Percentiles rank a stretch among this genome's conserved stretches.
phyloP scores from a whole-genome alignment of 2,888 invertebrate species.

The Caenorhabditis angaria region DNA sequence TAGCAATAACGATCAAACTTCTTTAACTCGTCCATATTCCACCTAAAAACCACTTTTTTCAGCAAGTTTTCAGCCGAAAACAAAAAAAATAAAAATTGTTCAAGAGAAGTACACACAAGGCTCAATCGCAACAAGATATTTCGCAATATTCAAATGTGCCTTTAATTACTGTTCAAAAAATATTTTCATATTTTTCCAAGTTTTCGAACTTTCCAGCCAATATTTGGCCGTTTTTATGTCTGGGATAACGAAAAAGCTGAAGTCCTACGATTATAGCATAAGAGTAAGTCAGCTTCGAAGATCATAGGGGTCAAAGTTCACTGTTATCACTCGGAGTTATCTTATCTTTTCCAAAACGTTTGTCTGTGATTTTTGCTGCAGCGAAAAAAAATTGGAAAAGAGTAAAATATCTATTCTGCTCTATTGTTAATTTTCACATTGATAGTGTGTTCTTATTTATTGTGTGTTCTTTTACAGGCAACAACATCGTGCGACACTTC shows the following conservation, averaged over 20 bases:
- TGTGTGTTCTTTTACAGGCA: conserved; percentile 29
- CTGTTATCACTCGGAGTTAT: conserved; percentile 6
- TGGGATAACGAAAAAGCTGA: conserved; percentile 18
- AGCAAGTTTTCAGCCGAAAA: neutral
- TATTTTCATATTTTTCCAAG: neutral
- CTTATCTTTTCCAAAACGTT: neutral
- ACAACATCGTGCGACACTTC: conserved; percentile 28
- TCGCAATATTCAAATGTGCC: neutral
- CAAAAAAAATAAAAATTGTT: neutral
- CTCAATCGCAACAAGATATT: neutral
- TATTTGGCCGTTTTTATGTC: neutral
- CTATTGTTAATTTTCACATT: neutral
- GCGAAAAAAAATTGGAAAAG: too few relatives aligned
- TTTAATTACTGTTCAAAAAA: neutral
- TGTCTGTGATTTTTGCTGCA: too few relatives aligned
- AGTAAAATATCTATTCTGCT: neutral
- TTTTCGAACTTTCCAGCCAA: neutral
- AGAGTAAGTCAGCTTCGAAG: conserved; percentile 15
- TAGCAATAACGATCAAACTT: conserved; percentile 17
- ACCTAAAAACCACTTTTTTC: conserved; percentile 3
- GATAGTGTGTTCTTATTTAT: conserved; percentile 8
- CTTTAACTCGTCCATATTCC: neutral
- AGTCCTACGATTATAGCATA: conserved; percentile 38
- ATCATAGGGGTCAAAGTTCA: neutral
- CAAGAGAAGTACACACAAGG: neutral